Evolutionary conservation across 2,113 vertebrate genomes (phyloP).

Genomic region (Neogale vison): DNA sequence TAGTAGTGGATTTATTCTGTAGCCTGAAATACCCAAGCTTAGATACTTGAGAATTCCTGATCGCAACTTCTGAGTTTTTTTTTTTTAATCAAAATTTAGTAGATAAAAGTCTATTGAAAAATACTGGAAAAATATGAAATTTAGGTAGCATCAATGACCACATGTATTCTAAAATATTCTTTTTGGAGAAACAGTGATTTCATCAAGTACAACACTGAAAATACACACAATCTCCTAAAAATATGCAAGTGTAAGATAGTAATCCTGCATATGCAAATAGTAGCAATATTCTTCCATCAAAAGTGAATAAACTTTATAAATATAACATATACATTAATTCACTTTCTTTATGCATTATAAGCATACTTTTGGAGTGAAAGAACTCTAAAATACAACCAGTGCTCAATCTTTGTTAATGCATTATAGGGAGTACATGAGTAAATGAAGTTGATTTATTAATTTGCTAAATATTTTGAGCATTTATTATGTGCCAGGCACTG

Average conservation of each 20-base stretch:
- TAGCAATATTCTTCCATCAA: not conserved
- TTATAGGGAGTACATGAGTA: not conserved
- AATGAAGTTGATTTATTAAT: not conserved
- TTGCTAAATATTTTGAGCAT: constrained; percentile 29
- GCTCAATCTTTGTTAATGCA: not conserved
- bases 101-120: constrained; percentile 38
- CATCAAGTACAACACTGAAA: not conserved
- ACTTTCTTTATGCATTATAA: not conserved
- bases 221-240: not conserved
- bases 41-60: constrained; percentile 19
- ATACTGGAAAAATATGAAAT: constrained; percentile 33
- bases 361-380: constrained; percentile 17
- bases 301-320: constrained; percentile 1
- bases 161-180: not conserved
- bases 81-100: constrained; percentile 8
- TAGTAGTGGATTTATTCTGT: constrained; percentile 3
- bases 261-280: not conserved
- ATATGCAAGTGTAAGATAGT: not conserved
- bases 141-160: constrained; percentile 18
- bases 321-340: not conserved
- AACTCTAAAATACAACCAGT: not conserved
- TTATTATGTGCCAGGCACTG: not conserved
- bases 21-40: constrained; percentile 27
- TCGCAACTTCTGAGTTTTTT: not conserved
- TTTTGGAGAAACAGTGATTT: constrained; percentile 27